Evolutionary conservation across 2,113 vertebrate genomes (phyloP), one percentile per base, ranked within the genome.

Genomic region (Ictalurus furcatus): DNA sequence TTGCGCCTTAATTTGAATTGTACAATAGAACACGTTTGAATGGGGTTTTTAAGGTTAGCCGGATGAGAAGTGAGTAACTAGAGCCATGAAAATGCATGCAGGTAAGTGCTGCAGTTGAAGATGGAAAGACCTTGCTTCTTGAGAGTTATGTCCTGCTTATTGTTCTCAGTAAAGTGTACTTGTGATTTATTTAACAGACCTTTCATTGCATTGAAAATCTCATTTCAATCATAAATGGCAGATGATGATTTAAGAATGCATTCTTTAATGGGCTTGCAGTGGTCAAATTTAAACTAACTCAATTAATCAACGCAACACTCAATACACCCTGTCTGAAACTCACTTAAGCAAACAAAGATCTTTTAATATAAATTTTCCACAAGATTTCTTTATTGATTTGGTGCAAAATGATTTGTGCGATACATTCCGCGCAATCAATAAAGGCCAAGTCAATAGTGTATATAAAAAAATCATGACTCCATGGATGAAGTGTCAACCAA

Each of bases 361-460:
- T 97, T 94, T 97, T 98, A 97, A 97, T 97, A 97, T 97, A 97
- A 98, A 99, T 98, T 99, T 98, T 99, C 97, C 97, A 93, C 97
- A 96, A 99, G 97, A 97, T 99, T 98, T 99, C 98, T 97, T 94
- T 97, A 99, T 99, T 89, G 98, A 99, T 99, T 96, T 95, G 94
- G 95, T 97, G 96, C 96, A 96, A 96, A 97, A 99, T 99, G 98
- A 99, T 99, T 99, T 99, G 98, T 99, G 98, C 96, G 97, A 98
- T 98, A 98, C 98, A 98, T 97, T 98, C 96, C 96, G 92, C 78
- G 92, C 94, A 97, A 99, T 99, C 98, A 97, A 99, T 99, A 81
- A 97, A 91, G 89, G 93, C 95, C 90, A 92, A 94, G 97, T 97
- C 97, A 96, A 97, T 97, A 97, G 96, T 95, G 95, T 96, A 96